Base-by-base conservation (phyloP, 1,140 invertebrate species). In the Bilobella aurantiaca region DNA sequence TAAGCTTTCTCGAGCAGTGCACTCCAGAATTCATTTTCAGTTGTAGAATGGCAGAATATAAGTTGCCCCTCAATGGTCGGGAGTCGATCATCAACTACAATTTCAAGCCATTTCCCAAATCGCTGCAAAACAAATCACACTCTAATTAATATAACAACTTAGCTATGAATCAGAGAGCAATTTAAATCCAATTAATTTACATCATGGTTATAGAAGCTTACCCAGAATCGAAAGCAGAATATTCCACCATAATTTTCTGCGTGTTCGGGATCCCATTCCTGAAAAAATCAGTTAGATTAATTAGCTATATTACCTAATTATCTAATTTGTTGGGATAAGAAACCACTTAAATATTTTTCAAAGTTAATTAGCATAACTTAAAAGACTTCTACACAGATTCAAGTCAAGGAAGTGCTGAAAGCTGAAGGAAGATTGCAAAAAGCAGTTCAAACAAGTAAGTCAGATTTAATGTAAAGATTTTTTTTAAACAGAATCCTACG, bases 1-100 rank as follows among this genome's bases (percentile, higher is more conserved):
- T 88, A 89, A 23, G 87, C 87, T 76, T 89, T 89, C 75, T 89
- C 87, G 21, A 89, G 69, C 16, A 89, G 76, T 2, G 87, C 81
- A 66, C 79, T 81, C 87, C 87, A 89, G 76, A 87, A 89, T 73
- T 84, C 82, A 70, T 79, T 84, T 23, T 78, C 77, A 29, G 82
- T 80, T 30, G 80, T 79, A 0, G 86, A 86, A 67, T 85, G 84
- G 69, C 85, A 82, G 76, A 82, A 86, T 1, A 89, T 78, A 28
- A 89, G 78, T 70, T 82, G 78, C 23, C 80, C 83, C 66, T 83
- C 79, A 71, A 82, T 81, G 3, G 83, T 84, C 16, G 88, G 88
- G 62, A 90, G 78, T 14, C 83, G 75, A 78, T 90, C 88, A 77
- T 90, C 88, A 47, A 72, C 58, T 8, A 72, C 69, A 5, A 70